A percentile compares a stretch with the other conserved stretches of the same genome.
Evolutionary conservation across 2,797 vertebrate genomes (phyloP).

Genomic region (Etheostoma perlongum): DNA sequence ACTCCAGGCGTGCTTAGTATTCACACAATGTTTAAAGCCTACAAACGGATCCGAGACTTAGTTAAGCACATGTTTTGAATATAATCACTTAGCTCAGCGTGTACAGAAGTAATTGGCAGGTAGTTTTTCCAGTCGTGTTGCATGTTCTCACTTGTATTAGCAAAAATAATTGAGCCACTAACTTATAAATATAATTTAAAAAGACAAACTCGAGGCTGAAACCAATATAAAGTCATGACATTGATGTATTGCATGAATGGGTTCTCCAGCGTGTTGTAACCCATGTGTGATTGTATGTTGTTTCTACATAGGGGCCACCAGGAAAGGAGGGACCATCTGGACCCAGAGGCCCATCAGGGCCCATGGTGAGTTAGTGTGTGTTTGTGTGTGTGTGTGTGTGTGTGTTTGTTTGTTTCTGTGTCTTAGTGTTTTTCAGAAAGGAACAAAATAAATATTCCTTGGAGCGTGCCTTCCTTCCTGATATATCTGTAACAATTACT

Average conservation of each 20-base stretch:
- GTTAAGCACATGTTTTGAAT: slow-evolving; percentile 38
- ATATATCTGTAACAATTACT: slow-evolving; percentile 67
- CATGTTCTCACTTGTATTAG: slow-evolving; percentile 55
- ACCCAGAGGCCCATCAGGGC: slow-evolving; percentile 95
- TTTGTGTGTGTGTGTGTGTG: slow-evolving; percentile 91
- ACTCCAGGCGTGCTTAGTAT: slow-evolving; percentile 36
- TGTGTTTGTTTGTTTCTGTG: slow-evolving; percentile 36
- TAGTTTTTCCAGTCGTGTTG: slow-evolving; percentile 5
- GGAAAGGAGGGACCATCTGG: slow-evolving; percentile 97
- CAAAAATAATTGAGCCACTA: slow-evolving; percentile 25
- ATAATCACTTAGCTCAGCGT: slow-evolving; percentile 23
- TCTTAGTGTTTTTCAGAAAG: slow-evolving; percentile 45
- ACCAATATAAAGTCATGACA: slow-evolving; percentile 54
- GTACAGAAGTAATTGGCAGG: slow-evolving; percentile 11
- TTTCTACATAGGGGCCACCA: slow-evolving; percentile 90
- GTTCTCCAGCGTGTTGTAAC: slow-evolving; percentile 64
- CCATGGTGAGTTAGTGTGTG: slow-evolving; percentile 86
- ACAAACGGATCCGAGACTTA: slow-evolving; percentile 48
- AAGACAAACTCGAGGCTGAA: slow-evolving; percentile 38
- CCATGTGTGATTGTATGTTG: slow-evolving; percentile 70
- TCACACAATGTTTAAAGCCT: slow-evolving; percentile 44
- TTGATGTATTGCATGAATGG: slow-evolving; percentile 67
- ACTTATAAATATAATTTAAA: slow-evolving; percentile 33
- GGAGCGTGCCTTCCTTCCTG: slow-evolving; percentile 52
- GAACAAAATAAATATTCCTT: slow-evolving; percentile 53